Evolutionary conservation across 1,140 invertebrate genomes (phyloP).

Genomic region (Rhynchophorus ferrugineus): DNA sequence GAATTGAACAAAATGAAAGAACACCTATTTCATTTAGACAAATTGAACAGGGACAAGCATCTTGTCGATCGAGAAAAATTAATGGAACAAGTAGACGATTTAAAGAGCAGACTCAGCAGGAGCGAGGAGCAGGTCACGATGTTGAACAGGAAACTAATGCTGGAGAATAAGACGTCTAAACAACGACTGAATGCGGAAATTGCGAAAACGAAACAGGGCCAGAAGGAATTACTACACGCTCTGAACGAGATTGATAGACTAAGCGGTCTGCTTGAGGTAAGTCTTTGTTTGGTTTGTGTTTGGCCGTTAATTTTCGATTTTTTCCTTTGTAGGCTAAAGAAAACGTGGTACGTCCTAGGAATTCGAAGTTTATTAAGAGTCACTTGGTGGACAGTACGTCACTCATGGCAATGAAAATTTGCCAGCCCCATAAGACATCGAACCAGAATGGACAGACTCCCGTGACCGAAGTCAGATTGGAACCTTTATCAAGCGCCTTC

Average conservation of each 20-base stretch:
- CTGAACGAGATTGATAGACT: conserved; percentile 53
- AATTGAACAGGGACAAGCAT: conserved; percentile 54
- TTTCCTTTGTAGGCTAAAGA: conserved; percentile 28
- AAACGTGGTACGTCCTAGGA: conserved; percentile 20
- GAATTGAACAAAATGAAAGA: conserved; percentile 54
- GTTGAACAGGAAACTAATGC: conserved; percentile 55
- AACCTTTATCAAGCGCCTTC: conserved; percentile 16
- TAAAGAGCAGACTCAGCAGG: conserved; percentile 55
- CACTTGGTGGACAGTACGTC: conserved; percentile 15
- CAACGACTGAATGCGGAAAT: conserved; percentile 61
- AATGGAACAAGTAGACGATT: conserved; percentile 52
- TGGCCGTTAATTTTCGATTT: too few species aligned
- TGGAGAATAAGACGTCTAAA: conserved; percentile 64
- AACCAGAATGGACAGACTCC: conserved; percentile 16
- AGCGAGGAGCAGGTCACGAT: conserved; percentile 62
- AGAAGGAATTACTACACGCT: conserved; percentile 57
- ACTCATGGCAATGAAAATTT: conserved; percentile 16
- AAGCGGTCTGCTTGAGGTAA: conserved; percentile 48
- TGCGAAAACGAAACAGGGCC: conserved; percentile 59
- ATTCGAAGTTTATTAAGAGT: conserved; percentile 22
- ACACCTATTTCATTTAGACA: conserved; percentile 57
- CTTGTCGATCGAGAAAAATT: conserved; percentile 65
- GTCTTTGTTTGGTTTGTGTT: conserved; percentile 32
- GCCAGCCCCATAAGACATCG: conserved; percentile 8
- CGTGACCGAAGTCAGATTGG: conserved; percentile 26